Evolutionary conservation across 2,888 invertebrate genomes (phyloP).

Genomic region (Epirrhoe alternata): DNA sequence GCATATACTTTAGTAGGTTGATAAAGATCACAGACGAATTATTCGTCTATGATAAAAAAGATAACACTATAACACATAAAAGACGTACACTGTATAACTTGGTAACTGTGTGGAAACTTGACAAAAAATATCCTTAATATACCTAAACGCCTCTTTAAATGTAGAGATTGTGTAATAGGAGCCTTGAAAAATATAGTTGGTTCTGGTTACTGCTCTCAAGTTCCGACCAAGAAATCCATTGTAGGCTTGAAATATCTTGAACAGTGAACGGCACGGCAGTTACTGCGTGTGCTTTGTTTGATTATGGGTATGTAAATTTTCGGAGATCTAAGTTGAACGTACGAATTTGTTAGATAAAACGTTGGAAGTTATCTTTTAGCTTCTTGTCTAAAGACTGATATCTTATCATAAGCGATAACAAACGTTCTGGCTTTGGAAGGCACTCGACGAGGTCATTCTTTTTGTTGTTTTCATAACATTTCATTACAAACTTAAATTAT

Average conservation of each 20-base stretch:
- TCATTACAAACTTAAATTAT: conserved; percentile 24
- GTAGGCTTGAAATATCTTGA: background rate
- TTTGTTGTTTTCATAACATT: conserved; percentile 53
- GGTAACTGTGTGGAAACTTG: too few species aligned
- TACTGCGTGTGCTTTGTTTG: background rate
- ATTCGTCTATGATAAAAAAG: too few species aligned
- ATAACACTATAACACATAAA: too few species aligned
- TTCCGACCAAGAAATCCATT: background rate
- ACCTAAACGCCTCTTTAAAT: background rate
- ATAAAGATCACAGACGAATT: too few species aligned
- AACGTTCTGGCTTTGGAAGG: conserved; percentile 54
- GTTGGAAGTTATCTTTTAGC: conserved; percentile 59
- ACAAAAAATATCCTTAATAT: too few species aligned
- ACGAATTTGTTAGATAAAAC: conserved; percentile 68
- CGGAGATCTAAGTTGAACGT: conserved; percentile 70
- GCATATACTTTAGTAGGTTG: background rate
- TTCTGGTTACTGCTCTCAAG: background rate
- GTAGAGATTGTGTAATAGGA: background rate
- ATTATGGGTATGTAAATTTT: conserved; percentile 57
- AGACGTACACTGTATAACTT: too few species aligned
- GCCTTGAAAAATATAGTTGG: background rate
- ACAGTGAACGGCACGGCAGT: background rate
- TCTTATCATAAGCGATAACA: conserved; percentile 65
- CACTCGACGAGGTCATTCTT: conserved; percentile 54
- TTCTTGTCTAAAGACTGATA: conserved; percentile 68